phyloP scores from a whole-genome alignment of 2,113 vertebrate species.

The Prunella fulvescens region DNA sequence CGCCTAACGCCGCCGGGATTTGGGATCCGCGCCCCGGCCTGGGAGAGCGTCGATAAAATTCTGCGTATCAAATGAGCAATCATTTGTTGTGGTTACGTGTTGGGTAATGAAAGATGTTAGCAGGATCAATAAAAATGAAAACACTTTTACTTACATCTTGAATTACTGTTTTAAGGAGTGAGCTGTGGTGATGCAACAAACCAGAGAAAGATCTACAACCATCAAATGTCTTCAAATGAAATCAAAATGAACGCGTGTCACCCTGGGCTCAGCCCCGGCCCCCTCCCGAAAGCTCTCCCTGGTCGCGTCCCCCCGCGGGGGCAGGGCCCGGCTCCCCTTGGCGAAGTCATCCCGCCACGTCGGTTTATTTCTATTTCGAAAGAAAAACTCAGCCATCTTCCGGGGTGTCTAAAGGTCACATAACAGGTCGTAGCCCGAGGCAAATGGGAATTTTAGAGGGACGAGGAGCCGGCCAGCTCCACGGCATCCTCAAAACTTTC shows the following conservation, averaged over 20 bases:
- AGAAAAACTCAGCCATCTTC: not conserved
- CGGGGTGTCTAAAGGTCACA: slow-evolving; percentile 15
- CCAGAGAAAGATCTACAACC: slow-evolving; percentile 51
- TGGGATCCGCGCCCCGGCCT: not conserved
- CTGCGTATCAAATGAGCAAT: slow-evolving; percentile 78
- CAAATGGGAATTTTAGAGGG: not conserved
- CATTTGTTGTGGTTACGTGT: slow-evolving; percentile 78
- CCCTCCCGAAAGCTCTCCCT: not conserved
- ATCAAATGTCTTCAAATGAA: not conserved
- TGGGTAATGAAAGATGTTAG: slow-evolving; percentile 81
- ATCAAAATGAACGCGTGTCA: not conserved
- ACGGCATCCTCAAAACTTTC: not conserved
- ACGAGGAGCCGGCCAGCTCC: not conserved
- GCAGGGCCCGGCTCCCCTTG: not conserved
- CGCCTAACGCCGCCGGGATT: not conserved
- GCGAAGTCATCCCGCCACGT: not conserved
- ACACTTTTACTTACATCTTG: slow-evolving; percentile 81
- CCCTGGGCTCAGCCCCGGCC: not conserved
- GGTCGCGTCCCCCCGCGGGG: not conserved
- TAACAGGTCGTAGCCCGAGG: not conserved
- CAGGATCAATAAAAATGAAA: slow-evolving; percentile 81
- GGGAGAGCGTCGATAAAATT: slow-evolving; percentile 69
- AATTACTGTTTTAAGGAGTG: slow-evolving; percentile 76
- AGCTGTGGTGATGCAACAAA: slow-evolving; percentile 57
- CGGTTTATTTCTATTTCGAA: not conserved